Conservation (phyloP, 2,113 vertebrate genomes). For the Nerophis ophidion region DNA sequence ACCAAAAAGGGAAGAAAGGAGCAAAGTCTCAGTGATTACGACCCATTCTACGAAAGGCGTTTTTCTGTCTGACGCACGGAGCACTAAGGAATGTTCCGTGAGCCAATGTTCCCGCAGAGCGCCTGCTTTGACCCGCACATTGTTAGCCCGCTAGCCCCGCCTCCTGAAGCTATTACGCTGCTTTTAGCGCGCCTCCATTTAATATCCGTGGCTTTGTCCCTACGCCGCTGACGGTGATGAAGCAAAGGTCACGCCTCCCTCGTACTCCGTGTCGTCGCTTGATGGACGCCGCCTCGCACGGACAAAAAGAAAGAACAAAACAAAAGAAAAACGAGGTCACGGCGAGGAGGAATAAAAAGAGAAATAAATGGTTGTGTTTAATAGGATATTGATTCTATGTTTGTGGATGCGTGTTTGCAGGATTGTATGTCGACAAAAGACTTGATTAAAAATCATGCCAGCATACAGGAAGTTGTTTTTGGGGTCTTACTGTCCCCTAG, state of each 20-base stretch:
- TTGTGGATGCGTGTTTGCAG: constrained; percentile 44
- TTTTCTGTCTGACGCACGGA: too few relatives aligned
- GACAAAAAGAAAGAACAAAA: not conserved
- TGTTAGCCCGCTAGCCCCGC: constrained; percentile 5
- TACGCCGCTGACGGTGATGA: constrained; percentile 17
- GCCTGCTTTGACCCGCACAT: constrained; percentile 15
- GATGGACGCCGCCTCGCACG: constrained; percentile 2
- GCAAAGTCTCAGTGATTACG: too few relatives aligned
- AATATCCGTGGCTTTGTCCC: constrained; percentile 22
- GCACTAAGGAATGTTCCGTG: too few relatives aligned
- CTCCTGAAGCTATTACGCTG: constrained; percentile 29
- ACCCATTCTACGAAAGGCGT: too few relatives aligned
- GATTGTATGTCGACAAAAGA: constrained; percentile 14
- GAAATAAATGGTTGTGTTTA: constrained; percentile 46
- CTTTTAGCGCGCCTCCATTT: constrained; percentile 24
- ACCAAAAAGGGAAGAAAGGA: too few relatives aligned
- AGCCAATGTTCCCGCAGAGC: too few relatives aligned
- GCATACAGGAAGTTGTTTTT: not conserved
- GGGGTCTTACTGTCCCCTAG: too few relatives aligned
- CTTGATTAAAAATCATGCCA: not conserved
- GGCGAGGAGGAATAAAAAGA: not conserved
- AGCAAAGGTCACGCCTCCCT: constrained; percentile 9
- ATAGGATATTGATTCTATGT: constrained; percentile 62
- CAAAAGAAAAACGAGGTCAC: constrained; percentile 21
- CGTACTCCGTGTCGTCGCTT: constrained; percentile 20